Evolutionary conservation across 2,888 invertebrate genomes (phyloP), one percentile per base, ranked within the genome.

Genomic region (Agrochola circellaris): DNA sequence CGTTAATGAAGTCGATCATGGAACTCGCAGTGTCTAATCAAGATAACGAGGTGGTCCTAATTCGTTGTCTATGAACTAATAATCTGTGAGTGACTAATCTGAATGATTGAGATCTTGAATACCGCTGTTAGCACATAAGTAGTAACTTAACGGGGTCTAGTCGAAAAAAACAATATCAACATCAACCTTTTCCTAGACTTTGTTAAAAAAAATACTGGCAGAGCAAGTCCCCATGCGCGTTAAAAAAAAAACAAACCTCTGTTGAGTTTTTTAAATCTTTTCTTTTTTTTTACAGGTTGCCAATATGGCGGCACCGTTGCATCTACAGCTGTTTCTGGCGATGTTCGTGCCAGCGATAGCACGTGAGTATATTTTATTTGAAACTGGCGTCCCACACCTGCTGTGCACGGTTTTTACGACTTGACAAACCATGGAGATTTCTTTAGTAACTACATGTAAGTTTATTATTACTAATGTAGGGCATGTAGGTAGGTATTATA

Each of bases 311-410:
- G 79, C 87, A 15, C 75, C 83, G 76, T 62, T 92, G 77, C 79
- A 89, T 72, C 79, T 94, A 58, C 92, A 92, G 80, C 83, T 94
- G 85, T 75, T 93, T 30, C 69, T 93, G n/a, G 90, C 90, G 64
- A 85, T 89, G 60, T 72, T 92, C 48, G 88, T 90, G 60, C 90
- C 93, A 56, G 90, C 87, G 45, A 83, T 92, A 77, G 94, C 94
- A 69, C 94, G 95, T 95, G 85, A 90, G 91, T 91, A 75, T 75
- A 72, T 68, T 56, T 56, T 56, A 68, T n/a, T n/a, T 56, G 34
- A 56, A 56, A 56, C 51, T 1, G 9, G 15, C 0, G 9, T 5
- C 15, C 30, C 23, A 23, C 23, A 23, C 17, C 23, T 17, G 6
- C 9, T 51, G 17, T 17, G 15, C 30, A 34, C 15, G 30, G 26